Base-by-base conservation (phyloP, 92 coral and sea anemone genomes). In the Bergia puertoricense region DNA sequence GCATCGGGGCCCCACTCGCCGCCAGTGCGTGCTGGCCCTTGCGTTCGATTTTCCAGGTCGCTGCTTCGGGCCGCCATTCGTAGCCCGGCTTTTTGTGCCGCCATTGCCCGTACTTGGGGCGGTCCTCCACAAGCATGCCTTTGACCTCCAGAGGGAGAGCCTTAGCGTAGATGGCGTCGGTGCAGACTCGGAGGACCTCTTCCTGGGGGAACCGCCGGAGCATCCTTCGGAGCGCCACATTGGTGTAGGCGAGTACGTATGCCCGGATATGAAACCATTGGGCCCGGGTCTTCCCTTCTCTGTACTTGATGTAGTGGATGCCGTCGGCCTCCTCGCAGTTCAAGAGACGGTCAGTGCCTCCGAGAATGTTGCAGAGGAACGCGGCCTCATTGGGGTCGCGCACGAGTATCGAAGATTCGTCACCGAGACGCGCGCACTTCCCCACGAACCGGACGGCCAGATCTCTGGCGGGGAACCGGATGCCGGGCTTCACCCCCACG, bases 161-260 rank as follows among this genome's bases (percentile, higher is more conserved):
- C 78, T 85, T 85, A 78, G 89, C 89, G 86, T 89, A 89, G 30
- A 89, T 89, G 78, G 92, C 89, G 80, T 89, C 92, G 11, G 92
- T 89, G 80, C 92, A 89, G 23, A 85, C 89, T 48, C 89, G 48
- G 82, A 85, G 82, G 50, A 90, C 92, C 8, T 85, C 89, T 15
- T 86, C 81, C 86, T 83, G 81, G 20, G 68, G 92, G 56, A 90
- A 90, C 22, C 87, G 90, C 71, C 92, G 81, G 18, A 86, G 66
- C 92, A 90, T 90, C 56, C 91, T 43, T 0, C 86, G 86, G 81
- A 90, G 85, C 36, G 74, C 74, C 9, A 62, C 37, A 15, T 81
- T 81, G 74, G 85, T 81, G 75, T 62, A 81, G 11, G 85, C 75
- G 44, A 79, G 69, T 2, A 79, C 69, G 83, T 5, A 79, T 7